A percentile compares a stretch with the other conserved stretches of the same genome.
Evolutionary conservation across 2,888 invertebrate species (phyloP).

Genomic region (Phaonia tiefii): DNA sequence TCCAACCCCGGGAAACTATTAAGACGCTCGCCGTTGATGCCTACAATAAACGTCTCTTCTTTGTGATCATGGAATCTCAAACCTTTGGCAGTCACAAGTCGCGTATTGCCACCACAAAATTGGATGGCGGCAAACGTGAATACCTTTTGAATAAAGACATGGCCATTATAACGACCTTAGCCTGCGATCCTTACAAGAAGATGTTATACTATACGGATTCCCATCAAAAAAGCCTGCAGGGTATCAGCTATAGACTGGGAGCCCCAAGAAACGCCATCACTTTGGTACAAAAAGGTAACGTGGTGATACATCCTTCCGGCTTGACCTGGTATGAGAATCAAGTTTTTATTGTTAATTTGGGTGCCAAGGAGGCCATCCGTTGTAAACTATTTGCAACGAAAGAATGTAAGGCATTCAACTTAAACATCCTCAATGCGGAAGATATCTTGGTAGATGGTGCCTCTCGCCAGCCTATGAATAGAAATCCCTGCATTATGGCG

Average conservation of each 20-base stretch:
- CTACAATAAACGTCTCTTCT: conserved; percentile 83
- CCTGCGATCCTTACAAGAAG: conserved; percentile 82
- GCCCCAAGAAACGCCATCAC: conserved; percentile 77
- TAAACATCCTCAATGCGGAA: conserved; percentile 81
- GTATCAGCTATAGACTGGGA: conserved; percentile 81
- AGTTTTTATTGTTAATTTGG: conserved; percentile 86
- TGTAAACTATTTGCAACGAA: conserved; percentile 83
- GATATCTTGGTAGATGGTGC: conserved; percentile 82
- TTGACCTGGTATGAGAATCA: conserved; percentile 88
- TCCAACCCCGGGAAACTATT: conserved; percentile 82
- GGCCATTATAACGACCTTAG: conserved; percentile 80
- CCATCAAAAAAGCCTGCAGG: conserved; percentile 82
- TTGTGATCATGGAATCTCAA: conserved; percentile 81
- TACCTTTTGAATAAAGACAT: conserved; percentile 79
- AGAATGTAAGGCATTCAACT: conserved; percentile 81
- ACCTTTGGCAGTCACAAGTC: conserved; percentile 81
- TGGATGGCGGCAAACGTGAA: conserved; percentile 82
- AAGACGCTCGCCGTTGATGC: conserved; percentile 86
- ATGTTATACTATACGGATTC: conserved; percentile 90
- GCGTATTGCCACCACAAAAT: conserved; percentile 81
- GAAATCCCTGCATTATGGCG: conserved; percentile 82
- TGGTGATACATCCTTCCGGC: conserved; percentile 83
- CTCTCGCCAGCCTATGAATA: conserved; percentile 82
- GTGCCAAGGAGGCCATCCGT: conserved; percentile 82
- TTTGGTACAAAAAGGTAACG: conserved; percentile 80